phyloP scores from a whole-genome alignment of 1,140 invertebrate species.

The Leptinotarsa defecta region DNA sequence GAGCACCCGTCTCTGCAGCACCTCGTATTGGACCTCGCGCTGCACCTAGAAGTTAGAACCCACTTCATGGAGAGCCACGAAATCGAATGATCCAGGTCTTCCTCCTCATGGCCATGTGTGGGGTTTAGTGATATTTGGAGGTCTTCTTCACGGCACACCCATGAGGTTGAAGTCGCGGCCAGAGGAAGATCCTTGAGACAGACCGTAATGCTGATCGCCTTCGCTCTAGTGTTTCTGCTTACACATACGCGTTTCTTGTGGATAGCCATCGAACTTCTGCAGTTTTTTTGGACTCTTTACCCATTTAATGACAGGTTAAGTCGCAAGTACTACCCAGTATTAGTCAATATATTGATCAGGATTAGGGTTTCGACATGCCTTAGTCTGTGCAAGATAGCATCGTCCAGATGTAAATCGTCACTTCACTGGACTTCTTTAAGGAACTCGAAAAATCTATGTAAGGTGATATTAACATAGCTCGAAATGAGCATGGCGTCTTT shows the following conservation, averaged over 20 bases:
- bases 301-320: constrained; percentile 19
- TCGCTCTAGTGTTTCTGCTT: constrained; percentile 37
- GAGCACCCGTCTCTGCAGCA: constrained; percentile 83
- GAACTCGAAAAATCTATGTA: constrained; percentile 35
- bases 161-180: constrained; percentile 47
- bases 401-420: not conserved
- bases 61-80: constrained; percentile 75
- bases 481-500: constrained; percentile 46
- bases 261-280: constrained; percentile 33
- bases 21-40: constrained; percentile 80
- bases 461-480: constrained; percentile 46
- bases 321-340: constrained; percentile 13
- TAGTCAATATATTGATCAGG: not conserved
- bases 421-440: not conserved
- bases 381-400: constrained; percentile 14
- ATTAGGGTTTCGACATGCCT: constrained; percentile 16
- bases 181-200: constrained; percentile 26
- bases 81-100: constrained; percentile 69
- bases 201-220: constrained; percentile 30
- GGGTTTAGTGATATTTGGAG: constrained; percentile 40
- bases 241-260: constrained; percentile 35
- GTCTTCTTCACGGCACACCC: constrained; percentile 37
- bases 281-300: constrained; percentile 40
- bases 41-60: constrained; percentile 77
- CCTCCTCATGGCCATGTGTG: constrained; percentile 51